Evolutionary conservation across 2,113 vertebrate genomes (phyloP), one percentile per base, ranked within the genome.

Genomic region (Engystomops pustulosus): DNA sequence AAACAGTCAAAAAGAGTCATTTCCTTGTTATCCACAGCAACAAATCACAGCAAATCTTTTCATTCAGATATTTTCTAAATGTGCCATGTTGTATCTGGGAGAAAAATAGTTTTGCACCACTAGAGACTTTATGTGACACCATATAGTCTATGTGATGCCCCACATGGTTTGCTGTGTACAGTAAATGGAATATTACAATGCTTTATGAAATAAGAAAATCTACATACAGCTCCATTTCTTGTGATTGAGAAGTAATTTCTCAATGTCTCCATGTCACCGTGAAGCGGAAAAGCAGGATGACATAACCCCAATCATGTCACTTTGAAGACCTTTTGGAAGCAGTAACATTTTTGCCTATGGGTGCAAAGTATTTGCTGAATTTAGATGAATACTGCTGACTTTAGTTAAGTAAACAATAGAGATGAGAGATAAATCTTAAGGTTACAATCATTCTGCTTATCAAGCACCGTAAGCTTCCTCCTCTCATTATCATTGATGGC

Each of bases 391-490:
- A 41, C 51, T 78, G 58, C 77, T 79, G 58, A 79, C 77, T 27
- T 6, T 25, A 44, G 77, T 65, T 65, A 65, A 79, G 77, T 45
- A 67, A 79, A 79, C 77, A 67, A 62, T 79, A 67, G 77, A 79
- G 55, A 45, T 62, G 23, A 32, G 77, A 67, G 75, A 78, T 78
- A 78, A 78, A 79, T 65, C 55, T 79, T 79, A 38, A 79, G 55
- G 77, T 67, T 79, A 79, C 58, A 47, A 79, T 67, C 41, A 45
- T 65, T 79, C 77, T 79, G 77, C 77, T 79, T 65, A 79, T 47
- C 58, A 79, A 79, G 77, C 58, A 79, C 23, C n/a, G 34, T 15
- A 32, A 65, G 77, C 41, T 79, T 79, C 77, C 41, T 45, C 11
- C 9, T 62, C 55, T 79, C 77, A 79, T 79, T 79, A 79, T 79